A percentile compares a stretch with the other conserved stretches of the same genome.
Evolutionary conservation across 1,140 invertebrate species (phyloP).

Genomic region (Bombus difficillimus): DNA sequence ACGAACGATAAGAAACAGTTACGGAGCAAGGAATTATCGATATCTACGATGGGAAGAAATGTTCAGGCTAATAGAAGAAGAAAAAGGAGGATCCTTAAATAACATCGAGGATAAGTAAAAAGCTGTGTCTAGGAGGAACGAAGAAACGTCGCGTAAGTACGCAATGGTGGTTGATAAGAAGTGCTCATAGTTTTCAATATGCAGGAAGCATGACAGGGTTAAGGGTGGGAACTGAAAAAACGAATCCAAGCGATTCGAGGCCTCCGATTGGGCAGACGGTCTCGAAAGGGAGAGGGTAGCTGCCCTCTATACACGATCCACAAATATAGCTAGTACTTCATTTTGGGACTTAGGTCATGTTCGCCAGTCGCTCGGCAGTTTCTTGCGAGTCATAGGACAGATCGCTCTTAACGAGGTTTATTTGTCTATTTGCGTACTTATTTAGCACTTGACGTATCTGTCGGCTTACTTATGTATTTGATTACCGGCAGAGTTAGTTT

Average conservation of each 20-base stretch:
- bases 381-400: no score
- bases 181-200: no score
- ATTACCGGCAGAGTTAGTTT: no score
- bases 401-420: no score
- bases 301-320: constrained; percentile 54
- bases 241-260: background rate
- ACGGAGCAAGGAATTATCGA: no score
- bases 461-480: no score
- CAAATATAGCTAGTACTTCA: constrained; percentile 51
- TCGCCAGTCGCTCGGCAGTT: constrained; percentile 48
- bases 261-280: constrained; percentile 30
- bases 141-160: accelerated
- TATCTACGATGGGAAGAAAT: no score
- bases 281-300: constrained; percentile 56
- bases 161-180: background rate
- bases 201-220: background rate
- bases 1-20: no score
- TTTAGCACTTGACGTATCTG: no score
- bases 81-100: accelerated
- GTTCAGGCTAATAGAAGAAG: accelerated
- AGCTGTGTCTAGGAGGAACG: background rate
- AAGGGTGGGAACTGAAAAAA: constrained; percentile 22
- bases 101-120: accelerated
- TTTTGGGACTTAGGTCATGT: constrained; percentile 39
- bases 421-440: no score